These are phyloP conservation scores for Gavia stellata DNA, from an alignment of 2,113 vertebrate species.

Conservation along the genomic window DNA sequence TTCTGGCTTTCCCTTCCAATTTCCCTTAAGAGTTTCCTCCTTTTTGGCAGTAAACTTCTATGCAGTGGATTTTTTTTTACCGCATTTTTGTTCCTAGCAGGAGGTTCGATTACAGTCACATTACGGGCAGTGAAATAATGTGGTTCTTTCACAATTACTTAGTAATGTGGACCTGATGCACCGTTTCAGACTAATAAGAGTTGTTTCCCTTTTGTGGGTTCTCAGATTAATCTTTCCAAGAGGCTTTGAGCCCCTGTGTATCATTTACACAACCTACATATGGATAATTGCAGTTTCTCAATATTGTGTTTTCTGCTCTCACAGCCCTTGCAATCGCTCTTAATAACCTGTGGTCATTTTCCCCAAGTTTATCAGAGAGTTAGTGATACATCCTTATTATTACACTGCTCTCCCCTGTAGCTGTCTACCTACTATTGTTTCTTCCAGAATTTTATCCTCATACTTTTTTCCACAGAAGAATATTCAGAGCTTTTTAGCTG, in stretches of 20 bases:
- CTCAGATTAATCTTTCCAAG: conserved; percentile 10
- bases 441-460: background rate
- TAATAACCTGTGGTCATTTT: background rate
- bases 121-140: background rate
- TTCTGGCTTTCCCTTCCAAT: background rate
- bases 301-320: background rate
- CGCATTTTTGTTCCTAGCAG: background rate
- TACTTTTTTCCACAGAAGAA: background rate
- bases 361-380: background rate
- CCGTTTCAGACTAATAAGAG: background rate
- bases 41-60: background rate
- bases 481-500: background rate
- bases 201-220: background rate
- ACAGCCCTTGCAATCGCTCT: background rate
- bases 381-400: background rate
- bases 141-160: background rate
- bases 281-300: background rate
- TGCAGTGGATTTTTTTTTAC: background rate
- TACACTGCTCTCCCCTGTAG: background rate
- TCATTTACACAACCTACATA: conserved; percentile 10
- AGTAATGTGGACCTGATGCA: background rate
- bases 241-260: background rate
- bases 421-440: background rate
- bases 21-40: background rate
- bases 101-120: background rate